These are phyloP conservation scores for Drosophila pseudoobscura DNA, from an alignment of 1,140 invertebrate genomes.

Conservation along the genomic window DNA sequence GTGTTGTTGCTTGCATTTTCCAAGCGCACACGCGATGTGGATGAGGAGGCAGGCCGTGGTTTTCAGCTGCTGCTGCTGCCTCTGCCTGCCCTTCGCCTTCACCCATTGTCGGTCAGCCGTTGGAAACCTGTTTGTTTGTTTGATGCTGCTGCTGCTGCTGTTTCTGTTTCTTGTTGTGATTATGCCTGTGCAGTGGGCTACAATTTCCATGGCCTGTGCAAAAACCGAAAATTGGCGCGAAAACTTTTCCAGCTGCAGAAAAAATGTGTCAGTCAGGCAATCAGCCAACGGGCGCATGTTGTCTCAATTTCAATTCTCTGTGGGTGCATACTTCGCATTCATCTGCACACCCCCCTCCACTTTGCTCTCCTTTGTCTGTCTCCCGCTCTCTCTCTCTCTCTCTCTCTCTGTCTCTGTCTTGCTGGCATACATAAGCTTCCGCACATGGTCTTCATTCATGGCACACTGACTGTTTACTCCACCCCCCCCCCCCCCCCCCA, in stretches of 20 bases:
- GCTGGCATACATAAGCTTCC: conserved; percentile 56
- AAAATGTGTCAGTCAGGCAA: conserved; percentile 71
- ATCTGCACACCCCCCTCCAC: conserved; percentile 2
- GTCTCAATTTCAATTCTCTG: conserved; percentile 11
- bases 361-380: background rate
- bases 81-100: conserved; percentile 68
- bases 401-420: conserved; percentile 22
- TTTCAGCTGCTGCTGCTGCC: conserved; percentile 46
- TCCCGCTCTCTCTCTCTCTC: background rate
- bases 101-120: conserved; percentile 67
- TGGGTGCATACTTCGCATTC: conserved; percentile 45
- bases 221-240: conserved; percentile 66
- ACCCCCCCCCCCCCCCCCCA: conserved; percentile 6
- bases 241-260: conserved; percentile 71
- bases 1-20: conserved; percentile 58
- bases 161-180: conserved; percentile 58
- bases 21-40: conserved; percentile 4
- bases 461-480: conserved; percentile 42
- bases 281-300: conserved; percentile 25
- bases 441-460: conserved; percentile 68
- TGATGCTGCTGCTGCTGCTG: conserved; percentile 22
- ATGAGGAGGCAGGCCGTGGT: conserved; percentile 24
- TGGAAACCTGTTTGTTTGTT: conserved; percentile 68
- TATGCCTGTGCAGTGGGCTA: conserved; percentile 50
- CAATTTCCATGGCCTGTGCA: conserved; percentile 47